Percentiles rank a stretch among this genome's conserved stretches.
Evolutionary conservation across 1,140 invertebrate species (phyloP).

Genomic region (Orussus abietinus): DNA sequence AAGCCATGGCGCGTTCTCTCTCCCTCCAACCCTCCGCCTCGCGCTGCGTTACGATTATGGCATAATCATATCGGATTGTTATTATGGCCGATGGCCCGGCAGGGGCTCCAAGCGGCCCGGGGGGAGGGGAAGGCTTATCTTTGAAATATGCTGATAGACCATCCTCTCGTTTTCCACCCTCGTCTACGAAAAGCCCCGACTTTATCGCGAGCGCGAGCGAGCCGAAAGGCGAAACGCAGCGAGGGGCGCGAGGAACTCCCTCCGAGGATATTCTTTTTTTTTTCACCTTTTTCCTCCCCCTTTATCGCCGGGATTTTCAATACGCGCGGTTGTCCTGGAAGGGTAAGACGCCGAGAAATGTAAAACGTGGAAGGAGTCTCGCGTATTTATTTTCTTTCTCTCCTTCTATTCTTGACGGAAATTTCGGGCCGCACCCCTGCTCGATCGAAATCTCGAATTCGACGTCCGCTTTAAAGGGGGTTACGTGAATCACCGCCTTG

Average conservation of each 20-base stretch:
- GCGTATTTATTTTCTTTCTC: too few species aligned
- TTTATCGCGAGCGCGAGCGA: constrained; percentile 26
- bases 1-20: constrained; percentile 14
- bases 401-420: too few species aligned
- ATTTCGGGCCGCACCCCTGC: too few species aligned
- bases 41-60: constrained; percentile 51
- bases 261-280: constrained; percentile 21
- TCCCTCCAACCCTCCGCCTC: constrained; percentile 5
- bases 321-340: too few species aligned
- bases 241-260: constrained; percentile 22
- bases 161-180: constrained; percentile 22
- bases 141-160: constrained; percentile 54
- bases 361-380: constrained; percentile 11
- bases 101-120: constrained; percentile 25
- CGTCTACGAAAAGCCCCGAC: constrained; percentile 9
- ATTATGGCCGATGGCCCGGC: constrained; percentile 51
- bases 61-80: constrained; percentile 56
- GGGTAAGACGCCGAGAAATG: too few species aligned
- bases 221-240: too few species aligned
- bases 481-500: constrained; percentile 41
- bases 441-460: not conserved
- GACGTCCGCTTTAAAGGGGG: constrained; percentile 32
- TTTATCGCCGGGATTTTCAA: constrained; percentile 28
- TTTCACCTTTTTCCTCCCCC: constrained; percentile 9
- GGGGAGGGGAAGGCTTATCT: constrained; percentile 47